Base-by-base conservation (phyloP, 2,797 vertebrate species). In the Pangasius mekongensis region DNA sequence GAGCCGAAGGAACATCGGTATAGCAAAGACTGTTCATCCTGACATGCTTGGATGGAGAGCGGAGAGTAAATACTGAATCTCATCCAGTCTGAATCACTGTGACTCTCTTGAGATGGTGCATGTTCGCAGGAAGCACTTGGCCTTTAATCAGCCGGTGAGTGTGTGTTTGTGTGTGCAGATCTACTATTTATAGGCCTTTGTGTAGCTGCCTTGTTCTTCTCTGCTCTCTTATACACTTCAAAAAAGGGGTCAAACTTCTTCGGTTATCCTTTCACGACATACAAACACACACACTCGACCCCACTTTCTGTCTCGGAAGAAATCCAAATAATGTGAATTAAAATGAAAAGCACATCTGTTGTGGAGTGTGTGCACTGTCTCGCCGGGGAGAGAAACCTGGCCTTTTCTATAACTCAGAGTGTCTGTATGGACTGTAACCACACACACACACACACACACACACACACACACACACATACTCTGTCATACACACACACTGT, bases 201-300 rank as follows among this genome's bases (percentile, higher is more conserved):
- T 87, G 16, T 78, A 67, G n/a, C 80, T n/a, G 9, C 39, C 82
- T 39, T 49, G 18, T 76, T 66, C 69, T 52, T 69, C 58, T 85
- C 64, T 30, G 73, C 52, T 64, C 76, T 33, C 62, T 83, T 62
- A 81, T 77, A 54, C n/a, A 52, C 80, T 54, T 52, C n/a, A 39
- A 76, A 54, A 87, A 86, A 88, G 14, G 78, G 77, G 58, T 43
- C 74, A 85, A 88, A 76, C 71, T 89, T 43, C 73, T 73, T 60
- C 33, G 39, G 58, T 74, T 69, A 56, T 62, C 8, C 27, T 18
- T 43, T 16, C 33, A n/a, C 10, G 39, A 86, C 52, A 87, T 67
- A 52, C 78, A 86, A 88, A 88, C 43, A 84, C 43, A 86, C 73
- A 69, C 20, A 33, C n/a, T 13, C 47, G 83, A 74, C 69, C 24